Evolutionary conservation across 2,888 invertebrate genomes (phyloP), one percentile per base, ranked within the genome.

Genomic region (Meandrusa payeni): DNA sequence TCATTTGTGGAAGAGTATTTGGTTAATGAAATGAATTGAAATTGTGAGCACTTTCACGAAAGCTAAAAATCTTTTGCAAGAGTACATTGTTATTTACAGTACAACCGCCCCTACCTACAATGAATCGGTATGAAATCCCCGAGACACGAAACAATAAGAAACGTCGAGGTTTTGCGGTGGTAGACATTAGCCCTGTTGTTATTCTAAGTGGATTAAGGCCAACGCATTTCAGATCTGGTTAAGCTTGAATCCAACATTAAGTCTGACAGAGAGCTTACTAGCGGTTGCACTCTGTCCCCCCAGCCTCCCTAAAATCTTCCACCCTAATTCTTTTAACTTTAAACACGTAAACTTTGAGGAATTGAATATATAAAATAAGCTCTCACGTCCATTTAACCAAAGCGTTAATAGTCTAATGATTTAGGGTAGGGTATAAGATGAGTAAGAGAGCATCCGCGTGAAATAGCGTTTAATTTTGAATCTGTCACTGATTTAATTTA

Each of bases 181-280:
- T 54, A 69, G 67, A 74, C 76, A 72, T 76, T 77, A 81, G 77
- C 74, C 66, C 64, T 57, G 76, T 69, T 80, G 82, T 85, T 83
- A 79, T 81, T 83, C 76, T 85, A 85, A 85, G 76, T 81, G 85
- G 85, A 85, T 86, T 85, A 85, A 69, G 79, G 73, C 67, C 72
- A 78, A 76, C 77, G 78, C 79, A 74, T 82, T 79, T 81, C 75
- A 79, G 76, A 76, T 78, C 83, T 77, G 69, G 74, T 76, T 83
- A 82, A 85, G 76, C 76, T 65, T 59, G 69, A 70, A 71, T 65
- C 56, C 68, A 71, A 76, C 75, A 76, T 81, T 82, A 80, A 79
- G 71, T 72, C 76, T 74, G 76, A 71, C 67, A 61, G 71, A 65
- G 62, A 66, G 72, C 73, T 79, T 73, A 67, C 61, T 10, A 50